Percentiles rank a stretch among this genome's conserved stretches.
These are phyloP conservation scores for Tachycineta bicolor DNA, from an alignment of 2,113 vertebrate species.

Conservation along the genomic window DNA sequence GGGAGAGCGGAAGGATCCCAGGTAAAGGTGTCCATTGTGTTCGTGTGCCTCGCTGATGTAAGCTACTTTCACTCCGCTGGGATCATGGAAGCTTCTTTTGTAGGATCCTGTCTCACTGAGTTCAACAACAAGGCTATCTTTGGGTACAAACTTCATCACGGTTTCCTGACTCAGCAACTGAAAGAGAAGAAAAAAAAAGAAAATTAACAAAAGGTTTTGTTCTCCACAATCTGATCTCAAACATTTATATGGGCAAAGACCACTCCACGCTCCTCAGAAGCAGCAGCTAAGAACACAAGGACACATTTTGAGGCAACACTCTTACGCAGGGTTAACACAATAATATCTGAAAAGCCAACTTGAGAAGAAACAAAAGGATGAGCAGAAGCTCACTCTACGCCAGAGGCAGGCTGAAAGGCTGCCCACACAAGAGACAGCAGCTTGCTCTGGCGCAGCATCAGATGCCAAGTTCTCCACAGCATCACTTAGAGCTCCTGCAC, in stretches of 20 bases:
- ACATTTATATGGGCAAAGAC: not conserved
- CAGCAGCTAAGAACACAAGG: not conserved
- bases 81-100: slow-evolving; percentile 91
- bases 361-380: not conserved
- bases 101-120: slow-evolving; percentile 88
- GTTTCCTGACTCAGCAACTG: slow-evolving; percentile 91
- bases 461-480: not conserved
- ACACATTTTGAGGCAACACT: not conserved
- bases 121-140: slow-evolving; percentile 91
- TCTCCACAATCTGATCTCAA: not conserved
- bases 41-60: slow-evolving; percentile 91
- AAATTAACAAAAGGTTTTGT: not conserved
- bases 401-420: not conserved
- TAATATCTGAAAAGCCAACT: not conserved
- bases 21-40: slow-evolving; percentile 85
- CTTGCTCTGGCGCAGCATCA: not conserved
- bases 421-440: not conserved
- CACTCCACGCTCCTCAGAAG: not conserved
- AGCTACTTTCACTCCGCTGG: slow-evolving; percentile 79
- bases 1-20: slow-evolving; percentile 91
- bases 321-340: not conserved
- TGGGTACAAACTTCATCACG: slow-evolving; percentile 85
- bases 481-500: not conserved
- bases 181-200: not conserved
- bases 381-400: not conserved